These are phyloP conservation scores for Aptenodytes patagonicus DNA, from an alignment of 2,113 vertebrate species.

Conservation along the genomic window DNA sequence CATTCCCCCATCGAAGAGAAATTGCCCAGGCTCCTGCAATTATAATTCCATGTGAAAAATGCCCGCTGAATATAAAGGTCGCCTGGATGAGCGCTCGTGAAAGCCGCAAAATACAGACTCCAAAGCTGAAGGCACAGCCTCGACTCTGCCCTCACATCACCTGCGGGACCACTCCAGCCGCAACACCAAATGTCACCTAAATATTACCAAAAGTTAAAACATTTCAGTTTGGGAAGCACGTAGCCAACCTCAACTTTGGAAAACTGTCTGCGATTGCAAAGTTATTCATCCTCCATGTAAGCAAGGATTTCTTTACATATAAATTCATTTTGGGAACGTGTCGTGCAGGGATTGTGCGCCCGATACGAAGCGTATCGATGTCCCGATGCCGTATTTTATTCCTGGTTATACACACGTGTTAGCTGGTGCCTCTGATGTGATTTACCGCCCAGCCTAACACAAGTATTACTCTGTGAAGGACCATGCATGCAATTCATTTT, in stretches of 20 bases:
- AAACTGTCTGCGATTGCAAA: background rate
- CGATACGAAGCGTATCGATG: rapidly evolving
- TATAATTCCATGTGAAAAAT: rapidly evolving
- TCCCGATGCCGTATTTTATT: rapidly evolving
- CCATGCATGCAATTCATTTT: background rate
- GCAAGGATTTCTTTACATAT: no score
- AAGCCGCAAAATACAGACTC: background rate
- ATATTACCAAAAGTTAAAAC: background rate
- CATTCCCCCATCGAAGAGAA: rapidly evolving
- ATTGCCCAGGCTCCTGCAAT: background rate
- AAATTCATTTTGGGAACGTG: rapidly evolving
- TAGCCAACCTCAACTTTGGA: background rate
- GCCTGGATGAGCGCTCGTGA: rapidly evolving
- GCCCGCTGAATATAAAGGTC: rapidly evolving
- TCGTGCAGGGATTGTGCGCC: rapidly evolving
- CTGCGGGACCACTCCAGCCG: rapidly evolving
- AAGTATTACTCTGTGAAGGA: background rate
- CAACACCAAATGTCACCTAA: background rate
- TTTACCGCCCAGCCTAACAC: rapidly evolving
- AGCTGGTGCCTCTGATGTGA: background rate
- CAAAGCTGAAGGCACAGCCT: background rate
- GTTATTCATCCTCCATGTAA: background rate
- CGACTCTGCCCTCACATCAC: background rate
- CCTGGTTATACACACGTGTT: rapidly evolving
- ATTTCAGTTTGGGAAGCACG: rapidly evolving